Percentiles rank a stretch among this genome's conserved stretches.
Evolutionary conservation across 2,113 vertebrate species (phyloP).

Genomic region (Aythya baeri): DNA sequence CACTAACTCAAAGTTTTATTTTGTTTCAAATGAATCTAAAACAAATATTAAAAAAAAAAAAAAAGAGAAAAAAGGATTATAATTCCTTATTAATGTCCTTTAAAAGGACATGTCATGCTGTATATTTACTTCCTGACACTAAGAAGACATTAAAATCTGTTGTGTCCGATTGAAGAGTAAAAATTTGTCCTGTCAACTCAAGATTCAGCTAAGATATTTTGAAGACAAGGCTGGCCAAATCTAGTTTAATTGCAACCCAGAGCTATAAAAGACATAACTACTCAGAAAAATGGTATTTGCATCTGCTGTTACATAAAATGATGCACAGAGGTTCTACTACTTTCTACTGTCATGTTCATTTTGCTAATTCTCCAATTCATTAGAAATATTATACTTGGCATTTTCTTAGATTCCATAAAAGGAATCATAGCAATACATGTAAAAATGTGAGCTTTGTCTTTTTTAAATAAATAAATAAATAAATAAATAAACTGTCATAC

Average conservation of each 20-base stretch:
- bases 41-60: not conserved
- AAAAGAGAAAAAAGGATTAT: not conserved
- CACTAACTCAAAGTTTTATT: not conserved
- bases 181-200: not conserved
- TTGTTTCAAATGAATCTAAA: not conserved
- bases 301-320: too few species aligned
- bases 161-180: not conserved
- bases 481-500: not conserved
- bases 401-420: not conserved
- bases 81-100: not conserved
- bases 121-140: not conserved
- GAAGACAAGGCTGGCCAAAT: not conserved
- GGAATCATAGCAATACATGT: not conserved
- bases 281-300: not conserved
- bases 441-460: not conserved
- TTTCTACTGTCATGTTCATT: not conserved
- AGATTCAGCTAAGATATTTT: not conserved
- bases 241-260: not conserved
- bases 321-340: too few species aligned
- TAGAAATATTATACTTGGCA: not conserved
- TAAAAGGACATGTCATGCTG: not conserved
- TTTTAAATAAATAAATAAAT: not conserved
- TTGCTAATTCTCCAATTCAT: not conserved
- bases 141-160: not conserved
- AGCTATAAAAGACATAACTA: not conserved